These are phyloP conservation scores for Sympetrum striolatum DNA, from an alignment of 2,888 invertebrate species.

Conservation along the genomic window DNA sequence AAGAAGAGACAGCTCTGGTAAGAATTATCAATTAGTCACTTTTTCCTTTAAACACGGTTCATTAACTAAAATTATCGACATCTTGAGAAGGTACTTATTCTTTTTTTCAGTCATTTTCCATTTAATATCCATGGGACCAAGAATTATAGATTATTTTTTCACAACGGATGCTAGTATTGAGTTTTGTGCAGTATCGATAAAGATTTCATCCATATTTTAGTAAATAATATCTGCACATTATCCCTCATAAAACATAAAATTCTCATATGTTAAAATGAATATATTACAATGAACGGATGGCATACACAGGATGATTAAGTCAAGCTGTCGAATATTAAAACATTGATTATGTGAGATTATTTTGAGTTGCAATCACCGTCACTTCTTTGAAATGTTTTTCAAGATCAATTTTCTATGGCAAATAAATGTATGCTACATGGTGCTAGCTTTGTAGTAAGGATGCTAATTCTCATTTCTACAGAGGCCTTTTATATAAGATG, in stretches of 20 bases:
- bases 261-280: constrained; percentile 12
- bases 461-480: neutral
- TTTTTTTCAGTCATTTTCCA: no score
- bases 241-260: constrained; percentile 3
- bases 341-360: neutral
- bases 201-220: neutral
- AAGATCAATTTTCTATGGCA: neutral
- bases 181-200: neutral
- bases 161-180: neutral
- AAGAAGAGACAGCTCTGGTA: neutral
- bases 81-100: no score
- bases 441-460: neutral
- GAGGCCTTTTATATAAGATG: neutral
- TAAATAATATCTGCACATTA: constrained; percentile 14
- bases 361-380: neutral
- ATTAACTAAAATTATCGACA: no score
- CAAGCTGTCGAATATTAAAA: neutral
- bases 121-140: no score
- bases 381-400: neutral
- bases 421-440: neutral
- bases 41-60: no score
- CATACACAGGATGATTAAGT: neutral
- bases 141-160: neutral
- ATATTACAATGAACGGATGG: neutral
- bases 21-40: neutral